Evolutionary conservation across 1,140 invertebrate genomes (phyloP).

Genomic region (Drosophila repleta): DNA sequence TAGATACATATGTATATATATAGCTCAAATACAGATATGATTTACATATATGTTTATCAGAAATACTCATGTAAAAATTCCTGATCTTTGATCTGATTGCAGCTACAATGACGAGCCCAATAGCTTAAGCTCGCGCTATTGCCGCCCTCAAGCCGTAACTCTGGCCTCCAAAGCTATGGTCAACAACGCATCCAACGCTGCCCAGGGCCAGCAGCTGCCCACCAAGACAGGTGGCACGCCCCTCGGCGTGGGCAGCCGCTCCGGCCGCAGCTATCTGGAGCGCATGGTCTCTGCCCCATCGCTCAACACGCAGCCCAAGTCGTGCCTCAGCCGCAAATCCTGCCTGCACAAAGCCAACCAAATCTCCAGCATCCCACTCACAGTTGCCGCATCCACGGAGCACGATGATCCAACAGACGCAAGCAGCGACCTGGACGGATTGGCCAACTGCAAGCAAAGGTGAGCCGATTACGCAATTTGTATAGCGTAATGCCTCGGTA

Average conservation of each 20-base stretch:
- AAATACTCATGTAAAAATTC: slow-evolving; percentile 4
- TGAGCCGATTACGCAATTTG: slow-evolving; percentile 34
- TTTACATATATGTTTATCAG: too few species aligned
- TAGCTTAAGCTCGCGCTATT: slow-evolving; percentile 72
- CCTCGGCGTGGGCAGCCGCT: slow-evolving; percentile 66
- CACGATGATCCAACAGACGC: slow-evolving; percentile 33
- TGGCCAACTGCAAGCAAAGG: slow-evolving; percentile 61
- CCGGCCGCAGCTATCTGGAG: slow-evolving; percentile 71
- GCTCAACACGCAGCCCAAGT: slow-evolving; percentile 68
- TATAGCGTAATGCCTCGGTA: slow-evolving; percentile 46
- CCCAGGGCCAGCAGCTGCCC: slow-evolving; percentile 54
- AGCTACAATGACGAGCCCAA: slow-evolving; percentile 81
- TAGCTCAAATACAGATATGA: background rate
- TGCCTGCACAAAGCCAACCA: slow-evolving; percentile 67
- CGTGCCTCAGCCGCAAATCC: slow-evolving; percentile 79
- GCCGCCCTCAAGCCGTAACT: slow-evolving; percentile 79
- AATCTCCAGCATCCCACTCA: slow-evolving; percentile 29
- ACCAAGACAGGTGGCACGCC: slow-evolving; percentile 58
- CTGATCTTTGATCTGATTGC: slow-evolving; percentile 38
- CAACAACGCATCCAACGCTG: slow-evolving; percentile 71
- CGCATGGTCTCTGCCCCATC: slow-evolving; percentile 74
- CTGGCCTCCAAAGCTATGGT: slow-evolving; percentile 82
- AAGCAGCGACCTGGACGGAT: slow-evolving; percentile 23
- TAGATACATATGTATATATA: slow-evolving; percentile 12
- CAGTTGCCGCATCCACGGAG: slow-evolving; percentile 41